Conservation (phyloP, 2,888 invertebrate genomes). For the Pinctada fucata region DNA sequence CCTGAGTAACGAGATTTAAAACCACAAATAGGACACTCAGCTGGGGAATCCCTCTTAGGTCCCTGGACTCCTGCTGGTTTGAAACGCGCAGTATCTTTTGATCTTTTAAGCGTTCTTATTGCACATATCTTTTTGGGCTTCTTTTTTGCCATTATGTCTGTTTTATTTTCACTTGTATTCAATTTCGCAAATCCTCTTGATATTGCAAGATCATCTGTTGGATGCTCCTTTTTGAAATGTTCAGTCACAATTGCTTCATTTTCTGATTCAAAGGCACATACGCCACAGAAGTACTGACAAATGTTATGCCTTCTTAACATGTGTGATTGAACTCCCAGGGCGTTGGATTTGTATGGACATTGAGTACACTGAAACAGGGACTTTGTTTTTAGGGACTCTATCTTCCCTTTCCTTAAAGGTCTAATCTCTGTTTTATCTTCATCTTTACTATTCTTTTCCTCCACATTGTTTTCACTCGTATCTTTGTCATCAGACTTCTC, state of each 20-base stretch:
- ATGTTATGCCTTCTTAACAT: constrained; percentile 21
- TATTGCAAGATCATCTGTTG: neutral
- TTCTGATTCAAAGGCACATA: constrained; percentile 4
- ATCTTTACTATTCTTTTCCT: neutral
- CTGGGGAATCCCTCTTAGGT: neutral
- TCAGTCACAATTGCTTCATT: neutral
- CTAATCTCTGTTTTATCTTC: neutral
- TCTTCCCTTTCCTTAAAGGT: neutral
- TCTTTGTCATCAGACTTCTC: neutral
- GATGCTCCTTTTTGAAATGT: constrained; percentile 11
- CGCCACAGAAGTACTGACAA: constrained; percentile 10
- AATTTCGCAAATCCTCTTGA: constrained; percentile 1
- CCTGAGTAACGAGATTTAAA: constrained; percentile 15
- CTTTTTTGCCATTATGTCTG: neutral
- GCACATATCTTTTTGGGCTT: neutral
- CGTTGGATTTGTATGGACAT: constrained; percentile 7
- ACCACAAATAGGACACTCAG: constrained; percentile 24
- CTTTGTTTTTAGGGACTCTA: neutral
- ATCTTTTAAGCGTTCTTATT: neutral
- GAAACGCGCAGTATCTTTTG: neutral
- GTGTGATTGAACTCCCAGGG: constrained; percentile 21
- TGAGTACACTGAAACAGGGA: constrained; percentile 7
- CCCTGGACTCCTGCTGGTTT: neutral
- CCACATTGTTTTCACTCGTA: neutral
- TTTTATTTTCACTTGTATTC: neutral